These are phyloP conservation scores for Cetonia aurata DNA, from an alignment of 2,888 invertebrate genomes.

Conservation along the genomic window DNA sequence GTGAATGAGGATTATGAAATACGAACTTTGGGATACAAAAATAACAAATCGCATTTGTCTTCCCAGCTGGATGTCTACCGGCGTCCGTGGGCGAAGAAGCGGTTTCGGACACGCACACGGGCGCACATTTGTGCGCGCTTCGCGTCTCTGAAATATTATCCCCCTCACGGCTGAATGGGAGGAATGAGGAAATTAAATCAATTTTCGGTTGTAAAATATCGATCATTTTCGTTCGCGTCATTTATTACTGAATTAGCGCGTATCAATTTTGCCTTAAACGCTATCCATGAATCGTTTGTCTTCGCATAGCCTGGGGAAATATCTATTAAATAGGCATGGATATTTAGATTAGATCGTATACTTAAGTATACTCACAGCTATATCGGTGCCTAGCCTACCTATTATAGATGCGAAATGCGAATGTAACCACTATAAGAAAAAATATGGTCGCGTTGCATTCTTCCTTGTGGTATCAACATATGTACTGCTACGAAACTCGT, in stretches of 20 bases:
- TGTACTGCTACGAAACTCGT: too few species aligned
- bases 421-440: too few species aligned
- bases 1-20: conserved; percentile 52
- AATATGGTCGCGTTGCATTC: too few species aligned
- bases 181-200: conserved; percentile 49
- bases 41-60: conserved; percentile 57
- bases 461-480: too few species aligned
- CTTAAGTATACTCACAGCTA: too few species aligned
- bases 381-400: too few species aligned
- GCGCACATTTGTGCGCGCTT: conserved; percentile 41
- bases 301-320: too few species aligned
- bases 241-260: conserved; percentile 17
- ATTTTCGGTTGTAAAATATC: conserved; percentile 37
- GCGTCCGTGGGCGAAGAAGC: conserved; percentile 52
- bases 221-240: conserved; percentile 11
- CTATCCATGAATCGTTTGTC: conserved; percentile 11
- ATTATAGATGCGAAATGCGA: too few species aligned
- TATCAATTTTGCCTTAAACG: conserved; percentile 25
- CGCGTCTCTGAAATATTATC: conserved; percentile 46
- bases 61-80: conserved; percentile 55
- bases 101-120: conserved; percentile 49
- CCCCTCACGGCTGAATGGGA: conserved; percentile 45
- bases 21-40: conserved; percentile 53
- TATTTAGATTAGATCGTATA: too few species aligned
- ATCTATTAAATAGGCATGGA: too few species aligned